Base-by-base conservation (phyloP, 37 sponge, comb jelly and placozoan genomes). In the Agelas oroides region DNA sequence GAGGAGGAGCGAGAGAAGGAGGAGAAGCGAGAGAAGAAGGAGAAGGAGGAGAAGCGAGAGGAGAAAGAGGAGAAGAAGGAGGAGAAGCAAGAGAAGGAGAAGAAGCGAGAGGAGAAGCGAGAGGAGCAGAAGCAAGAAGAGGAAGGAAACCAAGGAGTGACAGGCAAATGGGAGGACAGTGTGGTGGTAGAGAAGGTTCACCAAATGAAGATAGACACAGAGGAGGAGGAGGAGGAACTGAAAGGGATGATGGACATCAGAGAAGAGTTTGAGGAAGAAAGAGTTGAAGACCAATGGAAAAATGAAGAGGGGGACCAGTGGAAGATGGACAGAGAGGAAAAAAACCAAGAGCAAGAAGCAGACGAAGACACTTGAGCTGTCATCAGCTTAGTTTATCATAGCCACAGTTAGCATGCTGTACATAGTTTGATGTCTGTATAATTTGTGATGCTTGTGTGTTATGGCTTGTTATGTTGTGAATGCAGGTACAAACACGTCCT, bases 11-110 rank as follows among this genome's bases (percentile, higher is more conserved):
- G 56, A 37, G 19, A 46, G n/a, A 52, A 79, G 16, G 52, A 55
- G 56, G 55, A 79, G 19, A 54, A 66, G 55, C 34, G 30, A 8
- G 75, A 75, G 34, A 59, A 24, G 24, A 53, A 72, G 76, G 24
- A 53, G 20, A 13, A 56, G 32, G 24, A 13, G 13, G 2, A 56
- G 19, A 2, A 33, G 1, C 32, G 30, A 33, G 36, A 37, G 64
- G 34, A 79, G 68, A 65, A 34, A n/a, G 68, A 79, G 30, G 5
- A 5, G 20, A 39, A 62, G 16, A 41, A 77, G 5, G 37, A 21
- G 30, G 28, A 65, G 46, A 11, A 57, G 34, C 19, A 33, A 28
- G 24, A 41, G 34, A 35, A n/a, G 31, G 27, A 77, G 46, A 77
- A 67, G 68, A n/a, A 21, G 52, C 5, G 61, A 61, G 23, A 37